Conservation (phyloP, 2,888 invertebrate species). For the Eutolmus rufibarbis region DNA sequence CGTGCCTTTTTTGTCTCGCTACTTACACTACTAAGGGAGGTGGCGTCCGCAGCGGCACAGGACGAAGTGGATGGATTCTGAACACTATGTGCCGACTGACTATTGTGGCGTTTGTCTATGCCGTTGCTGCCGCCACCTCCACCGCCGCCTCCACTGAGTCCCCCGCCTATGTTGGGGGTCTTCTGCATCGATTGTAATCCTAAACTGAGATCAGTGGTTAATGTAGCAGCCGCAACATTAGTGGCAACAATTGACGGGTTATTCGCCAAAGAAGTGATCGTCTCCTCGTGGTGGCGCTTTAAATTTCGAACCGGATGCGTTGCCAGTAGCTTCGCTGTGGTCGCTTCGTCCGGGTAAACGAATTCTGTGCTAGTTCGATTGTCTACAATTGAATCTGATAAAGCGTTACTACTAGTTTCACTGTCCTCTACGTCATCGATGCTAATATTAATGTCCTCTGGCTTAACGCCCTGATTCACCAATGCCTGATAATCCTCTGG, state of each 20-base stretch:
- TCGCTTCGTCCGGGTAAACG: conserved; percentile 58
- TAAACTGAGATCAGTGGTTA: conserved; percentile 24
- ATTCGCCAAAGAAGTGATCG: background rate
- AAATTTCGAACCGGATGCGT: conserved; percentile 56
- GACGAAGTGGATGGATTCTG: conserved; percentile 41
- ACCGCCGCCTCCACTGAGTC: background rate
- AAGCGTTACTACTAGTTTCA: conserved; percentile 51
- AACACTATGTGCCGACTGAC: background rate
- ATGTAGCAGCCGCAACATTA: conserved; percentile 3
- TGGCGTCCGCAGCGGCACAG: conserved; percentile 36
- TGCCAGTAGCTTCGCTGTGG: conserved; percentile 59
- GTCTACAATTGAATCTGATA: conserved; percentile 23
- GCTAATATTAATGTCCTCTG: conserved; percentile 64
- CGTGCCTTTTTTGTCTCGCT: conserved; percentile 62
- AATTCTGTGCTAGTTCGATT: conserved; percentile 50
- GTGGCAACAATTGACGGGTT: background rate
- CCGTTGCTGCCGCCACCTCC: background rate
- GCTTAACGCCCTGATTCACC: conserved; percentile 68
- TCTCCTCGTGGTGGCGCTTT: conserved; percentile 55
- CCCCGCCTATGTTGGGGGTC: background rate
- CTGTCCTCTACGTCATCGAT: conserved; percentile 57
- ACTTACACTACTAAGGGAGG: conserved; percentile 48
- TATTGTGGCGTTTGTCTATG: conserved; percentile 1
- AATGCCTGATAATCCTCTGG: conserved; percentile 69
- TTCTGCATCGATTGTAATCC: background rate